Evolutionary conservation across 2,888 invertebrate species (phyloP).

Genomic region (Steinernema hermaphroditum): DNA sequence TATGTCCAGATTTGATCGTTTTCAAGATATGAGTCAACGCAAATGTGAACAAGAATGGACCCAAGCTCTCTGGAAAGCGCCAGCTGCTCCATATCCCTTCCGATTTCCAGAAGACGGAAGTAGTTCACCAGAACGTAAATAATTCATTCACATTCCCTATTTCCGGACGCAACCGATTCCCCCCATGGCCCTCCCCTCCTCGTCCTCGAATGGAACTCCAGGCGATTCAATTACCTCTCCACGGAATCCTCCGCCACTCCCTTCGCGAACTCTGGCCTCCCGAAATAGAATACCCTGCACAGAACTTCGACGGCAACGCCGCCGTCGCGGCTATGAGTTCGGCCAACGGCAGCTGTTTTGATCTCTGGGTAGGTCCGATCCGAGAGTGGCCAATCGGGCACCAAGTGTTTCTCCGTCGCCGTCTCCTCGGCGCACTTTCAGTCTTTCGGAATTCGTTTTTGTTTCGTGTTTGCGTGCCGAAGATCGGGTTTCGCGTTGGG

Average conservation of each 20-base stretch:
- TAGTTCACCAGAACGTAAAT: no score
- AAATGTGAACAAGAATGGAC: no score
- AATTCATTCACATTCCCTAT: no score
- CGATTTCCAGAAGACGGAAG: no score
- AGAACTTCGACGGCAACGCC: slow-evolving; percentile 5
- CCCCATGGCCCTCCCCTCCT: no score
- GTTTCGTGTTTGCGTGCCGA: not conserved
- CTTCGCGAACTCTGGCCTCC: not conserved
- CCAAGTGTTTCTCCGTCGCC: slow-evolving; percentile 9
- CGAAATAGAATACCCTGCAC: not conserved
- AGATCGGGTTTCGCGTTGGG: slow-evolving; percentile 8
- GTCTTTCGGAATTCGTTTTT: not conserved
- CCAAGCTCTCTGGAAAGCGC: no score
- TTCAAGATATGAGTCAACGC: no score
- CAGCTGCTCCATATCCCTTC: no score
- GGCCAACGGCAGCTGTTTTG: slow-evolving; percentile 14
- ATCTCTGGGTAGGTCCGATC: slow-evolving; percentile 4
- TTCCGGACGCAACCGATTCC: no score
- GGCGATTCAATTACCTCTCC: no score
- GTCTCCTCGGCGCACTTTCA: not conserved
- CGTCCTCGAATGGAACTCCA: no score
- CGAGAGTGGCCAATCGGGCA: not conserved
- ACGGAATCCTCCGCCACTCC: not conserved
- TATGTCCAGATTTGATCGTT: no score
- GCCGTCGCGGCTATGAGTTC: not conserved